These are phyloP conservation scores for Ophion ellenae DNA, from an alignment of 2,888 invertebrate genomes.

Conservation along the genomic window DNA sequence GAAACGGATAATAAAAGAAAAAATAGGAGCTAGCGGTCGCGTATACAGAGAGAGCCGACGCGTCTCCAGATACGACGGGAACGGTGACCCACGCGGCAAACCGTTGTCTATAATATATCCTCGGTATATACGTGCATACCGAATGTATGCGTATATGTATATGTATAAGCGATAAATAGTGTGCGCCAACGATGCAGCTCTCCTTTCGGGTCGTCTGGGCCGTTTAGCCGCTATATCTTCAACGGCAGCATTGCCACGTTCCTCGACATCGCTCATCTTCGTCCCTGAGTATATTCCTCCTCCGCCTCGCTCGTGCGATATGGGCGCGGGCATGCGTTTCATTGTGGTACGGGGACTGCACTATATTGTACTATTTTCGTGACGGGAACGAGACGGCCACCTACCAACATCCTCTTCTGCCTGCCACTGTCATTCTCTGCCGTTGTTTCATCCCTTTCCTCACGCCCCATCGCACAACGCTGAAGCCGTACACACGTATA, in stretches of 20 bases:
- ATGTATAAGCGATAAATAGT: conserved; percentile 49
- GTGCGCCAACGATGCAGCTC: conserved; percentile 53
- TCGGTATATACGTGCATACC: neutral
- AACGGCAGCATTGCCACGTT: conserved; percentile 43
- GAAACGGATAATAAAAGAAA: conserved; percentile 12
- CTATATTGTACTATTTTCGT: conserved; percentile 6
- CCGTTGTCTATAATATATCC: conserved; percentile 20
- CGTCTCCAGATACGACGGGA: conserved; percentile 57
- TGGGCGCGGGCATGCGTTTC: neutral
- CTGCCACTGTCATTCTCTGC: neutral
- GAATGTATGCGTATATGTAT: neutral
- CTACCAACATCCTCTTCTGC: conserved; percentile 7
- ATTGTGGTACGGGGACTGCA: neutral
- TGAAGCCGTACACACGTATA: conserved; percentile 14
- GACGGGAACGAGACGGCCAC: neutral
- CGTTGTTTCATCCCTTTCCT: neutral
- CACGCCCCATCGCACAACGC: conserved; percentile 1
- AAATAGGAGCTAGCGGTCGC: neutral
- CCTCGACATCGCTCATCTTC: conserved; percentile 54
- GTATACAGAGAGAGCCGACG: neutral
- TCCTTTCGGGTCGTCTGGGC: conserved; percentile 20
- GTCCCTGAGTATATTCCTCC: conserved; percentile 2
- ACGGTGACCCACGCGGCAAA: conserved; percentile 44
- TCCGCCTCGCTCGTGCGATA: conserved; percentile 6
- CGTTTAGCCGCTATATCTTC: conserved; percentile 35